Base-by-base conservation (phyloP, 35 echinoderm and acorn worm species). In the Heliocidaris tuberculata region DNA sequence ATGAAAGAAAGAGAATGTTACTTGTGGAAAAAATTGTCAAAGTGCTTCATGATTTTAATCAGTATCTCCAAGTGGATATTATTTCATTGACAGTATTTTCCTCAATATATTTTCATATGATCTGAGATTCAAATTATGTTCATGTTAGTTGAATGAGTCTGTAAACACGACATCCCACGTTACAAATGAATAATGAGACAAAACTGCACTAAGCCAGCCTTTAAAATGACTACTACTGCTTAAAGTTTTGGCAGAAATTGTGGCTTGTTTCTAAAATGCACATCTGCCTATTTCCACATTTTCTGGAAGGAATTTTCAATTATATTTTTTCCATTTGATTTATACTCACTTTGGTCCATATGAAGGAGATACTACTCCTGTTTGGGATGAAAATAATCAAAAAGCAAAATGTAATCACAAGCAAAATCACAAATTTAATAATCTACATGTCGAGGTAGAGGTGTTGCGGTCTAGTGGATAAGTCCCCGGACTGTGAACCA, bases 301-400 rank as follows among this genome's bases (percentile, higher is more conserved):
- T 10, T 10, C 15, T 10, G 52, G 52, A 56, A 13, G 10, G 11
- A 12, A 56, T 10, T 56, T 56, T 42, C 3, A 11, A 56, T 56
- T 11, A 56, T 10, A 13, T 56, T 10, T 56, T 56, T 56, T 11
- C 52, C 8, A 56, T 2, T 27, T 5, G 21, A 78, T 78, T 27
- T 7, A 32, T 89, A 93, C 91, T 93, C 48, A 93, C 91, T 48
- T 13, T 52, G 91, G 91, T 93, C 91, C 48, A n/a, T 48, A 93
- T 93, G 91, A 93, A 13, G 91, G 91, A 48, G 91, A 93, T 19
- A 93, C 91, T 59, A 93, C 91, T 50, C 91, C 91, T 93, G 47
- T 49, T 52, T 30, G 50, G 47, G 7, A 86, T 5, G 2, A 89
- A 89, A 48, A 47, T 2, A 47, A 11, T 7, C 0, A 24, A 48